A percentile compares a stretch with the other conserved stretches of the same genome.
These are phyloP conservation scores for Agelaius phoeniceus DNA, from an alignment of 2,113 vertebrate species.

Conservation along the genomic window DNA sequence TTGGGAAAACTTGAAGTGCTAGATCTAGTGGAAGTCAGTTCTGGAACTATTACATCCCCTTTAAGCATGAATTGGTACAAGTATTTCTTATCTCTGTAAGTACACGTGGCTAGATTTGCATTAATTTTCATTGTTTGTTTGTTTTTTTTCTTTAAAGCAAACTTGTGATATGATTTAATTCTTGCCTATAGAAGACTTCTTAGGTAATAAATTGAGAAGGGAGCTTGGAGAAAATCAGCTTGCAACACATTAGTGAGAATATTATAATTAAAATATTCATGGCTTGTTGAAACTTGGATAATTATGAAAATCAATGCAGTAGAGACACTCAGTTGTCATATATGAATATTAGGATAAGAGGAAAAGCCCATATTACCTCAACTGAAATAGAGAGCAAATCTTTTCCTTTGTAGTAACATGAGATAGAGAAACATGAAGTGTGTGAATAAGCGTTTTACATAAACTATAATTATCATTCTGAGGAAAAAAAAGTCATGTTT, in stretches of 20 bases:
- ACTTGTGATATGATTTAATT: not conserved
- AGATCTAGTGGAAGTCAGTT: not conserved
- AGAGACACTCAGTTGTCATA: not conserved
- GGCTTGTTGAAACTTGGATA: conserved; percentile 6
- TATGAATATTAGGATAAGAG: not conserved
- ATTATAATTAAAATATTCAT: conserved; percentile 42
- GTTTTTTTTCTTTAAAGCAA: not conserved
- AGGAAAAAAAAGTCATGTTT: not conserved
- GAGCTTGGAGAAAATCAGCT: not conserved
- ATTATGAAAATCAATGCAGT: conserved; percentile 50
- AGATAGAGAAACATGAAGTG: not conserved
- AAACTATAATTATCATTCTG: not conserved
- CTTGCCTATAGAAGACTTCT: not conserved
- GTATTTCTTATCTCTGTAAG: not conserved
- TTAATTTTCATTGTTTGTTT: not conserved
- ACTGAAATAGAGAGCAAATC: not conserved
- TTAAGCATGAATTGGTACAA: not conserved
- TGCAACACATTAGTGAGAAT: not conserved
- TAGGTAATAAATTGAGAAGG: conserved; percentile 16
- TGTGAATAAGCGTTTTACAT: not conserved
- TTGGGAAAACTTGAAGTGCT: not conserved
- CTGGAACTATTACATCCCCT: not conserved
- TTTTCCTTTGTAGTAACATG: not conserved
- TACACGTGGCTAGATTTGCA: not conserved
- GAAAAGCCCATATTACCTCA: not conserved